These are phyloP conservation scores for Sphinx pinastri DNA, from an alignment of 2,888 invertebrate species.

Conservation along the genomic window DNA sequence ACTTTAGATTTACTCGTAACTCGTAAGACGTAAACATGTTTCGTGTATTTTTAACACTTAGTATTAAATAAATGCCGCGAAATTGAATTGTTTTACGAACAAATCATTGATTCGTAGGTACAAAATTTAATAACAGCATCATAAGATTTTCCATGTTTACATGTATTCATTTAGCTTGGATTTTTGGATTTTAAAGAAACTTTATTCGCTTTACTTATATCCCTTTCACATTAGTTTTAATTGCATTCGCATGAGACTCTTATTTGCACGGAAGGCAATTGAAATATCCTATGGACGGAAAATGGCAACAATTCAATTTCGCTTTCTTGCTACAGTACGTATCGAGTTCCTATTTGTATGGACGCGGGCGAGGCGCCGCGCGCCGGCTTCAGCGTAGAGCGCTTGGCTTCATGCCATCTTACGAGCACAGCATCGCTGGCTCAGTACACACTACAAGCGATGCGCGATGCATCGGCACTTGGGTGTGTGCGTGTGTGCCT, in stretches of 20 bases:
- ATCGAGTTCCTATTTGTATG: constrained; percentile 66
- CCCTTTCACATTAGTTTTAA: constrained; percentile 72
- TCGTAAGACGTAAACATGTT: constrained; percentile 3
- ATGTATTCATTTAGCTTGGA: constrained; percentile 40
- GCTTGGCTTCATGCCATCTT: constrained; percentile 74
- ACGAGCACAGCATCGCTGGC: constrained; percentile 66
- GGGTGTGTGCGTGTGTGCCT: constrained; percentile 29
- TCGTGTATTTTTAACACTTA: constrained; percentile 22
- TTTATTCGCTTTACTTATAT: constrained; percentile 59
- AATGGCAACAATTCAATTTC: constrained; percentile 82
- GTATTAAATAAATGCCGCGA: constrained; percentile 48
- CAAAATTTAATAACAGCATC: constrained; percentile 39
- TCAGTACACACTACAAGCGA: constrained; percentile 68
- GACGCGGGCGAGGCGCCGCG: constrained; percentile 43
- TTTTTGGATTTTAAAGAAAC: constrained; percentile 34
- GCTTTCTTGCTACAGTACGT: constrained; percentile 78
- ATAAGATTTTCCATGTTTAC: constrained; percentile 44
- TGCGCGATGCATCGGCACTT: constrained; percentile 59
- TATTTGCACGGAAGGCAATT: constrained; percentile 72
- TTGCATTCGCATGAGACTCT: constrained; percentile 74
- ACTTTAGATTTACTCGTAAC: constrained; percentile 11
- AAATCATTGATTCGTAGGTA: constrained; percentile 29
- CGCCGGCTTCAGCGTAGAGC: constrained; percentile 67
- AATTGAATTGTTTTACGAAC: constrained; percentile 66
- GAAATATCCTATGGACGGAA: constrained; percentile 75